Conservation (phyloP, 2,113 vertebrate genomes). For the Colistium nudipinnis region DNA sequence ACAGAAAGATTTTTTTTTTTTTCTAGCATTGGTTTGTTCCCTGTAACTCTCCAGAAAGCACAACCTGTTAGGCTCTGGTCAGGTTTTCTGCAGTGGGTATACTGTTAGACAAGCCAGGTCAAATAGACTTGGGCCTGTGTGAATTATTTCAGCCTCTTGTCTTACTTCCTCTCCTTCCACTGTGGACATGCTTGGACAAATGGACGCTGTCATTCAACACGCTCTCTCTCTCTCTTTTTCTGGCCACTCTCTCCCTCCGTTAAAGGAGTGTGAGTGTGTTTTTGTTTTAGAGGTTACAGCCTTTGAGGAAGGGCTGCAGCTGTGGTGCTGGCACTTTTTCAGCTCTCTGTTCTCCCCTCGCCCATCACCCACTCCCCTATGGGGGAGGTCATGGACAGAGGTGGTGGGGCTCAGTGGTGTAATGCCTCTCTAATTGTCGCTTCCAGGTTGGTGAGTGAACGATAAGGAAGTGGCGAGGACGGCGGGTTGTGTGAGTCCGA, state of each 20-base stretch:
- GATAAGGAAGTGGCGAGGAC: slow-evolving; percentile 38
- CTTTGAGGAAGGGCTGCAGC: slow-evolving; percentile 37
- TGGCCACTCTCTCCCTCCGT: not conserved
- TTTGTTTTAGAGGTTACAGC: slow-evolving; percentile 40
- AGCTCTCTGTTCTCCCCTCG: slow-evolving; percentile 9
- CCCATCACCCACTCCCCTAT: slow-evolving; percentile 16
- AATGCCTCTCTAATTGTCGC: slow-evolving; percentile 74
- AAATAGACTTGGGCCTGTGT: slow-evolving; percentile 2
- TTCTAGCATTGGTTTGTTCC: too few relatives aligned
- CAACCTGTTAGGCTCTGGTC: slow-evolving; percentile 12
- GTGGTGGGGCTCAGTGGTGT: slow-evolving; percentile 52
- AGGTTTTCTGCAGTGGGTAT: slow-evolving; percentile 21
- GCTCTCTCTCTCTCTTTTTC: not conserved
- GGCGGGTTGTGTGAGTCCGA: not conserved
- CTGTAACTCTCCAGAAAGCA: too few relatives aligned
- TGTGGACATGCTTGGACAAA: slow-evolving; percentile 11
- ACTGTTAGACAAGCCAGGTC: slow-evolving; percentile 13
- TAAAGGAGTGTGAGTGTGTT: too few relatives aligned
- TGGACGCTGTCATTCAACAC: not conserved
- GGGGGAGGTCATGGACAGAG: slow-evolving; percentile 58
- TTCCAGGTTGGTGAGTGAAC: slow-evolving; percentile 61
- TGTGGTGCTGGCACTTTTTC: slow-evolving; percentile 13
- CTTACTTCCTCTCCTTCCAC: slow-evolving; percentile 25
- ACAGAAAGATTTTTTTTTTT: too few relatives aligned
- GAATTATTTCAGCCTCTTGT: slow-evolving; percentile 32